These are phyloP conservation scores for Elaeidobius kamerunicus DNA, from an alignment of 2,888 invertebrate genomes.

Conservation along the genomic window DNA sequence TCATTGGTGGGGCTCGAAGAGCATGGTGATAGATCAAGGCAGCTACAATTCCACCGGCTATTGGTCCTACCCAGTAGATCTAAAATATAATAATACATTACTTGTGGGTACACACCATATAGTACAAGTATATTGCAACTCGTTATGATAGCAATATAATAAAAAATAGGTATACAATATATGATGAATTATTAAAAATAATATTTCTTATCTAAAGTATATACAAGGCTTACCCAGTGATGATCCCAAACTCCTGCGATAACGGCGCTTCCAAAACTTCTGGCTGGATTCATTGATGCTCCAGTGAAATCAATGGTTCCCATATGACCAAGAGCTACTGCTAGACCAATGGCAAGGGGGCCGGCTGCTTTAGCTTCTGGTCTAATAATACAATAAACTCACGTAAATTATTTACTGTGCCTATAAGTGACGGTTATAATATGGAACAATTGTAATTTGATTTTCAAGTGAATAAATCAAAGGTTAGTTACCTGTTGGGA, in stretches of 20 bases:
- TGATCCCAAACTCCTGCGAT: constrained; percentile 69
- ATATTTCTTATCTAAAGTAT: too few relatives aligned
- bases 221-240: constrained; percentile 82
- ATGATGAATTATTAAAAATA: too few relatives aligned
- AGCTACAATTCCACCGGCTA: constrained; percentile 75
- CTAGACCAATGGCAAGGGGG: constrained; percentile 83
- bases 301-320: constrained; percentile 77
- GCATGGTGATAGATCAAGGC: constrained; percentile 71
- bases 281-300: constrained; percentile 90
- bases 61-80: constrained; percentile 89
- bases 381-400: constrained; percentile 42
- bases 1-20: constrained; percentile 53
- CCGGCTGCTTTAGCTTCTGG: constrained; percentile 78
- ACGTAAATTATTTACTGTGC: too few relatives aligned
- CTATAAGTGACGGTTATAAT: too few relatives aligned
- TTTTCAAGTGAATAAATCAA: too few relatives aligned
- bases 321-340: constrained; percentile 81
- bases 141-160: too few relatives aligned
- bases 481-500: constrained; percentile 53
- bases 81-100: constrained; percentile 42
- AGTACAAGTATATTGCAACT: neutral
- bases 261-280: constrained; percentile 84
- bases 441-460: too few relatives aligned
- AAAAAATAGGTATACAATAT: too few relatives aligned
- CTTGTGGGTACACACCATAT: neutral